A percentile compares a stretch with the other conserved stretches of the same genome.
Evolutionary conservation across 2,888 invertebrate genomes (phyloP).

Genomic region (Coenonympha arcania): DNA sequence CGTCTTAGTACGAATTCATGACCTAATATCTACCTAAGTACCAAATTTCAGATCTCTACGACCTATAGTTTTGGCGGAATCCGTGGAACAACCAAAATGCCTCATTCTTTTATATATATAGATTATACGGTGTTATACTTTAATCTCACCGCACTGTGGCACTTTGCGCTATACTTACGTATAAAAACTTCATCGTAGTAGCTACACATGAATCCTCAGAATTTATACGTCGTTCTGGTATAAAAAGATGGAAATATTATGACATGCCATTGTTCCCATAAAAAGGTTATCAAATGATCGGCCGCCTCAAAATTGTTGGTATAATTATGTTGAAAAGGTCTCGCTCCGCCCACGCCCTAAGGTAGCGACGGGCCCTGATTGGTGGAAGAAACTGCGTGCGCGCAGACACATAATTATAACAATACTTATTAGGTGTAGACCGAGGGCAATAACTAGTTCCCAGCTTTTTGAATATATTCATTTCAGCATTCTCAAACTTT

Average conservation of each 20-base stretch:
- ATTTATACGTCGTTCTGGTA: too few relatives aligned
- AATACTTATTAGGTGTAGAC: constrained; percentile 10
- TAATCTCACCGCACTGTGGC: too few relatives aligned
- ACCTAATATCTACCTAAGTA: too few relatives aligned
- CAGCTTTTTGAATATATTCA: neutral
- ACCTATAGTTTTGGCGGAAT: too few relatives aligned
- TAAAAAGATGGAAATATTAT: constrained; percentile 30
- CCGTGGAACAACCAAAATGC: too few relatives aligned
- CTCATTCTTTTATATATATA: too few relatives aligned
- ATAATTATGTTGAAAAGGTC: constrained; percentile 30
- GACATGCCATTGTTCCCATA: constrained; percentile 31
- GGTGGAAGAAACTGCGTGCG: constrained; percentile 16
- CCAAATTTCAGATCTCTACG: too few relatives aligned
- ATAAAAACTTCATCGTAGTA: neutral
- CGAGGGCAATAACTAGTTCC: neutral
- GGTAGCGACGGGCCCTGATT: constrained; percentile 22
- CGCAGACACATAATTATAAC: constrained; percentile 5
- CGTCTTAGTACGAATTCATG: too few relatives aligned
- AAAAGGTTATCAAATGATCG: constrained; percentile 29
- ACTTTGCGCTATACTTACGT: too few relatives aligned
- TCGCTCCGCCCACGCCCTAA: constrained; percentile 32
- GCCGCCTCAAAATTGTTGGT: constrained; percentile 27
- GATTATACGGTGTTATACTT: too few relatives aligned
- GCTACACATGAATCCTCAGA: neutral
- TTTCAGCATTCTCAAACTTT: too few relatives aligned